Evolutionary conservation across 2,888 invertebrate genomes (phyloP).

Genomic region (Zelleria hepariella): DNA sequence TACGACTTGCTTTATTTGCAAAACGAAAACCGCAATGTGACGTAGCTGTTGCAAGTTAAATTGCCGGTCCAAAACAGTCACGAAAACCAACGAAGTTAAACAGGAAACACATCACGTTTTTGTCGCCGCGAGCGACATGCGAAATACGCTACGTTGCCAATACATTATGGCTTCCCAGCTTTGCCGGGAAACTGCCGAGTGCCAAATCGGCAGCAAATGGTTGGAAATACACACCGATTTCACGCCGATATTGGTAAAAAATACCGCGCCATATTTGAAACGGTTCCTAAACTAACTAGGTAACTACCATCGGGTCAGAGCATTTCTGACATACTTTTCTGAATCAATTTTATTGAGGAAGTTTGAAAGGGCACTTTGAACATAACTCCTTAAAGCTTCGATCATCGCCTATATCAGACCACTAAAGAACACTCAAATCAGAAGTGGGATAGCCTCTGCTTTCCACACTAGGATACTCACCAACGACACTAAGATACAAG

Average conservation of each 20-base stretch:
- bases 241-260: background rate
- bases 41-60: no score
- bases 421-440: no score
- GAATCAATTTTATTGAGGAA: no score
- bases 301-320: no score
- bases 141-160: background rate
- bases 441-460: no score
- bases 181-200: background rate
- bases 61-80: background rate
- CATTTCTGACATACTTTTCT: no score
- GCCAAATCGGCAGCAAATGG: background rate
- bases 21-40: no score
- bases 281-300: no score
- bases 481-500: constrained; percentile 79
- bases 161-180: background rate
- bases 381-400: no score
- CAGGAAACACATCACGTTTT: background rate
- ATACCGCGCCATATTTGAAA: background rate
- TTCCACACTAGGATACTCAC: constrained; percentile 75
- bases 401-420: no score
- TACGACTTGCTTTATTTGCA: no score
- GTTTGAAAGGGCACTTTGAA: no score
- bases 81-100: background rate
- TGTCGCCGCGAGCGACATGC: background rate
- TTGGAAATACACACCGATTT: background rate